phyloP scores from a whole-genome alignment of 2,797 vertebrate species.

The Heteromormyrus szaboi region DNA sequence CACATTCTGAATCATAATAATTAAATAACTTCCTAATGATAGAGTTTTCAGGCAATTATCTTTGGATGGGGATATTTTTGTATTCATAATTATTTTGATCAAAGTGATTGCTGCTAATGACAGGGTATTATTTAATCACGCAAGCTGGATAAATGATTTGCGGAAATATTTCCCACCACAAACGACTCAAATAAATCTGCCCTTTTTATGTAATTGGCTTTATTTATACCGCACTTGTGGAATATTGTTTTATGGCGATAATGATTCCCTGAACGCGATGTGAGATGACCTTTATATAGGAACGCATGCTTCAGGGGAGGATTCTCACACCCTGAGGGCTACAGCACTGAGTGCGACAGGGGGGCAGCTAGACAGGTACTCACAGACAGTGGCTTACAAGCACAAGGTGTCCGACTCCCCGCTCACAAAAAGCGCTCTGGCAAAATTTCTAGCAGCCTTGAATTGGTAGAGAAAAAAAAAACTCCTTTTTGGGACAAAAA shows the following conservation, averaged over 20 bases:
- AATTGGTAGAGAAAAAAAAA: neutral
- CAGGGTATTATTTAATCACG: neutral
- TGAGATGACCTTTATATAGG: neutral
- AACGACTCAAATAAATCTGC: neutral
- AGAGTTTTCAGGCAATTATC: conserved; percentile 1
- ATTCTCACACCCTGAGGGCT: neutral
- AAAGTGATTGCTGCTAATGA: conserved; percentile 10
- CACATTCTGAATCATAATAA: conserved; percentile 1
- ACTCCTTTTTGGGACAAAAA: neutral
- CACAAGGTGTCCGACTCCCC: neutral
- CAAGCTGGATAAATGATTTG: neutral
- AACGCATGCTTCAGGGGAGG: neutral
- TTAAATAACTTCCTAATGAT: neutral
- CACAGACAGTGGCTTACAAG: neutral
- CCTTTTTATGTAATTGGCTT: neutral
- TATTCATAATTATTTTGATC: conserved; percentile 5
- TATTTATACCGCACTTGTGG: neutral
- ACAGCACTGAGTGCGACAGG: neutral
- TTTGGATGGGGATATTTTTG: neutral
- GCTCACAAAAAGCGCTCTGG: neutral
- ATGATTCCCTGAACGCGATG: neutral
- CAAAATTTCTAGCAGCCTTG: neutral
- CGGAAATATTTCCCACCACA: neutral
- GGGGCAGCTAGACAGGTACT: neutral
- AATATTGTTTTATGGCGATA: neutral